Evolutionary conservation across 2,113 vertebrate species (phyloP).

Genomic region (Sialia sialis): DNA sequence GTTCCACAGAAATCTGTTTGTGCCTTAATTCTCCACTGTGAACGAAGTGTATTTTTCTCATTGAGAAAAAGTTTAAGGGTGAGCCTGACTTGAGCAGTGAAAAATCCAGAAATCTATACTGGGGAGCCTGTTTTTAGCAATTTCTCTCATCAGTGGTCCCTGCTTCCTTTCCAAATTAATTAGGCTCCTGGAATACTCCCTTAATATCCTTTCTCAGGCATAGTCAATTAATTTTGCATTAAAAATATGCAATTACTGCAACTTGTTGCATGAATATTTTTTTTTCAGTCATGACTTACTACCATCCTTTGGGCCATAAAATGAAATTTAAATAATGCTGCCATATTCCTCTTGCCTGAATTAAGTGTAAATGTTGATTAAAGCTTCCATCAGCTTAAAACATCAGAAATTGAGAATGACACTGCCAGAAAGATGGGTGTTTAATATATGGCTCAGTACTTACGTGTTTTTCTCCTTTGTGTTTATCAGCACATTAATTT

Average conservation of each 20-base stretch:
- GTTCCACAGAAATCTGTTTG: background rate
- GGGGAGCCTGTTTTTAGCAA: background rate
- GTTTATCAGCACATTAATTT: constrained; percentile 3
- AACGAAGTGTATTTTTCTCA: background rate
- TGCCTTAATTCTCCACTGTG: background rate
- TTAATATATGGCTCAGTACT: background rate
- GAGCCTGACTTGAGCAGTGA: background rate
- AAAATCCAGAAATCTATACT: background rate
- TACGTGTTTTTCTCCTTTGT: background rate
- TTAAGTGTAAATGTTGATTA: background rate
- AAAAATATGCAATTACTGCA: background rate
- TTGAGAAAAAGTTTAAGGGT: background rate
- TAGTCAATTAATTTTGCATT: background rate
- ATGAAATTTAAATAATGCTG: background rate
- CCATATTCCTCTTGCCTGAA: background rate
- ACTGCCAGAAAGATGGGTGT: background rate
- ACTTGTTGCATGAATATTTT: background rate
- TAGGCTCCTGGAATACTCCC: background rate
- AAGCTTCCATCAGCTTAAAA: background rate
- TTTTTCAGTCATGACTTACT: background rate
- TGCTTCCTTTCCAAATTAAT: background rate
- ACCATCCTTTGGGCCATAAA: background rate
- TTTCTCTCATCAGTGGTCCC: background rate
- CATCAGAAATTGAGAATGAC: background rate
- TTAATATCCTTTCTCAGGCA: background rate